Evolutionary conservation across 2,797 vertebrate species (phyloP).

Genomic region (Tympanoctomys barrerae): DNA sequence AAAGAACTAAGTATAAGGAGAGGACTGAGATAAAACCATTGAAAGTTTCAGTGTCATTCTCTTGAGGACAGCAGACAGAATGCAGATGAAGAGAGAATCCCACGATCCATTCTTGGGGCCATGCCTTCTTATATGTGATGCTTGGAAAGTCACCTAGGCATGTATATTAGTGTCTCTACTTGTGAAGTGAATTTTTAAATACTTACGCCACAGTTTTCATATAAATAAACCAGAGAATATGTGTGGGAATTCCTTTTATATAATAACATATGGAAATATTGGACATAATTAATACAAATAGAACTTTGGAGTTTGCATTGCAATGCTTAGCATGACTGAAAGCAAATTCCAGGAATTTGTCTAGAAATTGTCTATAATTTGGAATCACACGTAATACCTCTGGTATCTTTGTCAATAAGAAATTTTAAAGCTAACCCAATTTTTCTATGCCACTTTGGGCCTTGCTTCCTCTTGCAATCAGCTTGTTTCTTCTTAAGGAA

Average conservation of each 20-base stretch:
- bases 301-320: conserved; percentile 26
- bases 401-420: conserved; percentile 52
- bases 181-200: neutral
- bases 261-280: neutral
- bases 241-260: conserved; percentile 23
- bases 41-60: neutral
- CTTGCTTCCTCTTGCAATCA: conserved; percentile 59
- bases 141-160: neutral
- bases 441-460: conserved; percentile 10
- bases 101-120: neutral
- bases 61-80: neutral
- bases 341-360: neutral
- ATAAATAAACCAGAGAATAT: conserved; percentile 20
- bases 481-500: conserved; percentile 56
- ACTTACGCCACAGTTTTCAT: conserved; percentile 24
- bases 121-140: neutral
- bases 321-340: neutral
- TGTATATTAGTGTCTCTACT: neutral
- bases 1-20: neutral
- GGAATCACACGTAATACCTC: conserved; percentile 43
- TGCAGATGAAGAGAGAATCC: neutral
- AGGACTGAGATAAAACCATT: neutral
- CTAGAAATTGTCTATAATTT: conserved; percentile 26
- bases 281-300: conserved; percentile 25
- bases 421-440: conserved; percentile 46